Percentiles rank a stretch among this genome's conserved stretches.
Conservation (phyloP, 2,888 invertebrate genomes). For the Protodeltote pygarga region DNA sequence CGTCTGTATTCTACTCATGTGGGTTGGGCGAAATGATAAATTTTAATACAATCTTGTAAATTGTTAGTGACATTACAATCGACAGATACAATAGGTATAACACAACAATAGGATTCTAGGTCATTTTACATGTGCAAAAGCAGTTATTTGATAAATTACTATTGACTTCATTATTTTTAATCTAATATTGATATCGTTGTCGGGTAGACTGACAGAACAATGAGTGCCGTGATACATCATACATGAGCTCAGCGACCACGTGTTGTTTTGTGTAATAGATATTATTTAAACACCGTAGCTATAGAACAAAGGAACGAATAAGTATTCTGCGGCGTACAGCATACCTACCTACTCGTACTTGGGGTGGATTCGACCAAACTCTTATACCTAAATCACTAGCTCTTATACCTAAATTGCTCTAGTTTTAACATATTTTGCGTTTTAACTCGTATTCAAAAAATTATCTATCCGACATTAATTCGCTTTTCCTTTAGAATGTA, state of each 20-base stretch:
- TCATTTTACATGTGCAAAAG: conserved; percentile 33
- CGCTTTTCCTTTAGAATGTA: too few relatives aligned
- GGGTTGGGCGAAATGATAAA: conserved; percentile 12
- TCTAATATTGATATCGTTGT: conserved; percentile 59
- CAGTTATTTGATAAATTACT: conserved; percentile 47
- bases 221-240: conserved; percentile 55
- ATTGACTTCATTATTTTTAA: conserved; percentile 44
- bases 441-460: too few relatives aligned
- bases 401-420: too few relatives aligned
- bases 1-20: neutral
- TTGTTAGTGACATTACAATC: conserved; percentile 27
- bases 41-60: conserved; percentile 16
- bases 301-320: conserved; percentile 36
- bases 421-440: too few relatives aligned
- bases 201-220: conserved; percentile 63
- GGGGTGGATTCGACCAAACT: too few relatives aligned
- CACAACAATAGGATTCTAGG: conserved; percentile 33
- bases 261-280: conserved; percentile 49
- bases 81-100: conserved; percentile 33
- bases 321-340: conserved; percentile 24
- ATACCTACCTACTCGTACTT: conserved; percentile 8
- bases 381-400: too few relatives aligned
- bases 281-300: conserved; percentile 38
- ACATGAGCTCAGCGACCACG: conserved; percentile 49
- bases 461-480: too few relatives aligned